These are phyloP conservation scores for Synodontis membranacea DNA, from an alignment of 2,113 vertebrate species.

Conservation along the genomic window DNA sequence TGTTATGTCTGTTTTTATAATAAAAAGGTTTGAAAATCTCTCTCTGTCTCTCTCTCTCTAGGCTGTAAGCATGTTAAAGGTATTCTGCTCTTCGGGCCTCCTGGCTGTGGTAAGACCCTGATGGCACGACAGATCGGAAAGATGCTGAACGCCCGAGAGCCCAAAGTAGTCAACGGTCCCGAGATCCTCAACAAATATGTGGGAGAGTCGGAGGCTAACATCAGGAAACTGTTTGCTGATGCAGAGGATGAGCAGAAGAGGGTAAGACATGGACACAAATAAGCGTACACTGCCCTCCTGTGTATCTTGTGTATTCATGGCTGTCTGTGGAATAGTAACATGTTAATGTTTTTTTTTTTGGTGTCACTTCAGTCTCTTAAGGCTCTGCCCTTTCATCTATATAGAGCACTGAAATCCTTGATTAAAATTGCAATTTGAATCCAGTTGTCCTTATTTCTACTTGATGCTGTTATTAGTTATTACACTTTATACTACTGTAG, in stretches of 20 bases:
- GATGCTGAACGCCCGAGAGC: slow-evolving; percentile 96
- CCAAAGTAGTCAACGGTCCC: slow-evolving; percentile 95
- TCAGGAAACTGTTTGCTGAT: too few relatives aligned
- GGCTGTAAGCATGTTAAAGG: slow-evolving; percentile 98
- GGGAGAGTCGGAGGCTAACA: too few relatives aligned
- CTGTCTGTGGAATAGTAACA: too few relatives aligned
- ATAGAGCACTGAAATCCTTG: background rate
- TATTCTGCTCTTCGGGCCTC: slow-evolving; percentile 92
- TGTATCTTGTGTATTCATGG: too few relatives aligned
- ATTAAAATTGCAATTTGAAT: background rate
- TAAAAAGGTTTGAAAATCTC: too few relatives aligned
- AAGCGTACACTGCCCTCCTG: too few relatives aligned
- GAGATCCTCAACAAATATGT: too few relatives aligned
- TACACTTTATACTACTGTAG: background rate
- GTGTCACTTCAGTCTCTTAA: background rate
- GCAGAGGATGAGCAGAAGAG: too few relatives aligned
- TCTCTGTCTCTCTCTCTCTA: slow-evolving; percentile 58
- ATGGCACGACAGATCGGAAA: slow-evolving; percentile 98
- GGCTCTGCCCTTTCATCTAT: background rate
- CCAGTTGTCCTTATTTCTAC: background rate
- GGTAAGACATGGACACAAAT: too few relatives aligned
- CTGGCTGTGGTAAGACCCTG: slow-evolving; percentile 94
- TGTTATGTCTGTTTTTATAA: too few relatives aligned
- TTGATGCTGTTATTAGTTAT: background rate
- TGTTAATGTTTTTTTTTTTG: too few relatives aligned